Conservation (phyloP, 2,888 invertebrate genomes). For the Tetragonula carbonaria region DNA sequence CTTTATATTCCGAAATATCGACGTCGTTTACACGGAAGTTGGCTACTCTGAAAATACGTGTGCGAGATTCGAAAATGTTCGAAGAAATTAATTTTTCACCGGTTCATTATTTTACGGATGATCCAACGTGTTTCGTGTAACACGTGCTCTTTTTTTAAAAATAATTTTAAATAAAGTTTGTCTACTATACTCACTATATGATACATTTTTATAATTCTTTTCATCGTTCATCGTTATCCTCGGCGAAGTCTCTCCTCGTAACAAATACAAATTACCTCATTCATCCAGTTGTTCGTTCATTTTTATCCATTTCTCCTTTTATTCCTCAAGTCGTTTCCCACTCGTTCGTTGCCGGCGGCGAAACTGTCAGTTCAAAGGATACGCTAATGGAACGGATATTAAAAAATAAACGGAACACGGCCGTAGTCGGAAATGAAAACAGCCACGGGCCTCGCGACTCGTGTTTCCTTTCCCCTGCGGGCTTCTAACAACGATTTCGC, state of each 20-base stretch:
- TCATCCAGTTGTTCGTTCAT: constrained; percentile 19
- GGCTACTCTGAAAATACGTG: neutral
- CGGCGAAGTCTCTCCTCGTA: neutral
- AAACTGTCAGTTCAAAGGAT: constrained; percentile 45
- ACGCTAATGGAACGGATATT: constrained; percentile 66
- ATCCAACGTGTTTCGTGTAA: neutral
- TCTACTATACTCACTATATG: too few relatives aligned
- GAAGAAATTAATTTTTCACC: neutral
- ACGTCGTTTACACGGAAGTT: neutral
- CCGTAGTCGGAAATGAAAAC: constrained; percentile 34
- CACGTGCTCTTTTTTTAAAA: neutral
- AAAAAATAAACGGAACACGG: constrained; percentile 68
- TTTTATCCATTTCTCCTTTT: constrained; percentile 1
- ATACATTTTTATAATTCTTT: neutral
- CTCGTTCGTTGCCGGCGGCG: neutral
- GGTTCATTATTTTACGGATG: neutral
- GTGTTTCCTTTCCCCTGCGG: neutral
- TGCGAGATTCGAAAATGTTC: neutral
- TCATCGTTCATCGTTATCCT: neutral
- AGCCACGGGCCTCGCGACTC: neutral
- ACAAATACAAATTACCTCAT: neutral
- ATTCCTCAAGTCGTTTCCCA: constrained; percentile 15
- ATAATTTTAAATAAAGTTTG: neutral
- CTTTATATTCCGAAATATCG: neutral
- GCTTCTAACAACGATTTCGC: constrained; percentile 17